Base-by-base conservation (phyloP, 2,888 invertebrate genomes). In the Diarsia mendica region DNA sequence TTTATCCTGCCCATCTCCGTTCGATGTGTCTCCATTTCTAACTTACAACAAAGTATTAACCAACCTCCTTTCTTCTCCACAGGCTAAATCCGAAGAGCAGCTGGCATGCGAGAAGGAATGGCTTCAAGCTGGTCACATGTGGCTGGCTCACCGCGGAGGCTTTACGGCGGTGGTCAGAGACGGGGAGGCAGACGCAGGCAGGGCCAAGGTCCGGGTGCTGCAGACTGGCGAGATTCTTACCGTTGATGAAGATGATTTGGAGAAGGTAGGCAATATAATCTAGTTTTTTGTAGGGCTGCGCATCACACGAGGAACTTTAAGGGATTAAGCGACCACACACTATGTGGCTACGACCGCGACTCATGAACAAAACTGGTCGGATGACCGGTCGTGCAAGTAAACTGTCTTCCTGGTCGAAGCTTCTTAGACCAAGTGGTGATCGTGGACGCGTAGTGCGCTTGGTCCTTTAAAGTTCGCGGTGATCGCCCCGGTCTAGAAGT, bases 241-340 rank as follows among this genome's bases (percentile, higher is more conserved):
- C 73, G 99, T 99, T 44, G 99, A 99, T 92, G 99, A 99, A 94
- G 99, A 99, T 94, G 99, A 99, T 91, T 97, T 99, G 86, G 99
- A 99, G 94, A 99, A 99, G 97, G 98, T 58, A 28, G n/a, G 28
- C 2, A 6, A 39, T 39, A 11, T 61, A 13, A 28, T 58, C 15
- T 9, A 58, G 9, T 28, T 58, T 9, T 18, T 58, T 58, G 8
- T 9, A 28, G 53, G 3, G 1, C 2, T 23, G 23, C 11, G 28
- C 28, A n/a, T n/a, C n/a, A 58, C 3, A 18, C 2, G 3, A 53
- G 4, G 5, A 1, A 23, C 23, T 23, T 55, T n/a, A n/a, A n/a
- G n/a, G n/a, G n/a, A n/a, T n/a, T n/a, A n/a, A n/a, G n/a, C n/a
- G n/a, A n/a, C n/a, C n/a, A n/a, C n/a, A n/a, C n/a, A n/a, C n/a